Base-by-base conservation (phyloP, 2,888 invertebrate species). In the Coronaproctus castanopsis region DNA sequence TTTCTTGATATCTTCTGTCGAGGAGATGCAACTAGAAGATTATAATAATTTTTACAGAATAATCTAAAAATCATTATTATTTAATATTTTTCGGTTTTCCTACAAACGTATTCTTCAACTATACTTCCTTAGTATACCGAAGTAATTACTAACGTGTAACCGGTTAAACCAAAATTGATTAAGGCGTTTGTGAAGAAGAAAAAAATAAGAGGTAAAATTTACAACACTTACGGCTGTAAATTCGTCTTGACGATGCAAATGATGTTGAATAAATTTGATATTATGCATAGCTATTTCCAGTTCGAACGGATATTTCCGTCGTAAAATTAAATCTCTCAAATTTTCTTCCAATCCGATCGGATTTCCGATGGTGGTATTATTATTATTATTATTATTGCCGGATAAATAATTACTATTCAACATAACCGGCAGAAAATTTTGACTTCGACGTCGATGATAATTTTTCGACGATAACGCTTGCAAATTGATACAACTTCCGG, bases 221-320 rank as follows among this genome's bases (percentile, higher is more conserved):
- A 24, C n/a, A 55, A 24, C 36, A 58, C 58, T 78, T 74, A 92
- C 92, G 74, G 90, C 89, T 76, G 91, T 89, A 71, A 89, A 92
- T 71, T 91, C 90, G 70, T 92, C 91, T 71, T 90, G 88, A n/a
- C 91, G 79, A 69, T 87, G 87, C 73, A 91, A 89, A 69, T 92
- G 92, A 70, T 91, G 89, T 68, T 92, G 91, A 65, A 93, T 92
- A 70, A 92, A 93, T 84, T 89, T 89, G 57, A 92, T 89, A 71
- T 92, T 92, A 70, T 90, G 89, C 65, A 93, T 86, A 54, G 92
- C 91, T 70, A 91, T 89, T 70, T 92, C 91, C 68, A 92, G 75
- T 71, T 92, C 91, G 69, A 89, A 89, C 0, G 91, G 91, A 71
- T 89, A 90, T 71, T 89, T 90, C 73, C 87, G 89, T 62, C 84